Evolutionary conservation across 2,888 invertebrate species (phyloP).

Genomic region (Nebria brevicollis): DNA sequence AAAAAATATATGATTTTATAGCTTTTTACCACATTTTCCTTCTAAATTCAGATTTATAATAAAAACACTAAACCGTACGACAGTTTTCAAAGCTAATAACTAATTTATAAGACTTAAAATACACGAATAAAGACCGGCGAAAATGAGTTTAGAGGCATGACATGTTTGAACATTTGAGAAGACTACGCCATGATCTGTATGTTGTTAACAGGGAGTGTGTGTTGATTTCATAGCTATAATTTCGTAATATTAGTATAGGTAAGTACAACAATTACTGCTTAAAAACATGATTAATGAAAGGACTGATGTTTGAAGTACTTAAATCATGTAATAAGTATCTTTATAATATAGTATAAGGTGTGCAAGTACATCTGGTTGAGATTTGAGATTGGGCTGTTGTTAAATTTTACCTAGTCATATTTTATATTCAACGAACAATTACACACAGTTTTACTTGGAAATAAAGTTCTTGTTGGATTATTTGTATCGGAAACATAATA

Average conservation of each 20-base stretch:
- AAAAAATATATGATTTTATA: constrained; percentile 34
- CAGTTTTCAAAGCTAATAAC: neutral
- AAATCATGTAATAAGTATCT: neutral
- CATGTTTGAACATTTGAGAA: constrained; percentile 40
- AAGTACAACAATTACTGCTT: constrained; percentile 22
- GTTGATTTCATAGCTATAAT: constrained; percentile 49
- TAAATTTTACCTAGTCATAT: neutral
- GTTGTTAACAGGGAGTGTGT: constrained; percentile 60
- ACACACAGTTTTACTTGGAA: neutral
- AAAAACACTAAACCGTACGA: neutral
- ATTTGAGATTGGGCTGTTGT: neutral
- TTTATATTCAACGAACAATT: neutral
- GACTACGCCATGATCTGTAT: constrained; percentile 61
- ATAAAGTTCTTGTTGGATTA: too few species aligned
- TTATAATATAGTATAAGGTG: neutral
- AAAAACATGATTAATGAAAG: neutral
- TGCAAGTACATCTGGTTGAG: neutral
- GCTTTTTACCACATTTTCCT: neutral
- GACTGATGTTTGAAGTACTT: neutral
- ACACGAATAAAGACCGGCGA: constrained; percentile 33
- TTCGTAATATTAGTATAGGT: constrained; percentile 39
- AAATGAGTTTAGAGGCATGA: constrained; percentile 42
- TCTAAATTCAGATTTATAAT: neutral
- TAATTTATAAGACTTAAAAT: neutral
- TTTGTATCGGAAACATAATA: too few species aligned